A percentile compares a stretch with the other conserved stretches of the same genome.
These are phyloP conservation scores for Coleophora deauratella DNA, from an alignment of 2,888 invertebrate species.

Conservation along the genomic window DNA sequence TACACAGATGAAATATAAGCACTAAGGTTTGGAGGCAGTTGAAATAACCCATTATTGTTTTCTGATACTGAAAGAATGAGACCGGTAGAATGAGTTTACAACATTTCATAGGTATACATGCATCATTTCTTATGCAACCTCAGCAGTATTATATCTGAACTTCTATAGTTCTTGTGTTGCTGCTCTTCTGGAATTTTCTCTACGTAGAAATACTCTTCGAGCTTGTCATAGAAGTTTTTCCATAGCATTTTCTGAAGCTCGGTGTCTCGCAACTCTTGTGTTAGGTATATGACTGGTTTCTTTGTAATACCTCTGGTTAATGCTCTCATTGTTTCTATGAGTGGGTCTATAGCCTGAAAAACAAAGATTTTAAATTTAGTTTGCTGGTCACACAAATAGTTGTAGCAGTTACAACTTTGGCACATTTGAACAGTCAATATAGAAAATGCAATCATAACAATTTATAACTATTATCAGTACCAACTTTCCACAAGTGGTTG, in stretches of 20 bases:
- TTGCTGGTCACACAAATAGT: too few relatives aligned
- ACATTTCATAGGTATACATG: too few relatives aligned
- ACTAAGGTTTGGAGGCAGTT: too few relatives aligned
- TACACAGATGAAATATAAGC: too few relatives aligned
- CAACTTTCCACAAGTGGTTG: too few relatives aligned
- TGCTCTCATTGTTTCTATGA: slow-evolving; percentile 73
- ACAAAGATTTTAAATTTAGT: neutral
- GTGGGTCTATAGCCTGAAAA: slow-evolving; percentile 73
- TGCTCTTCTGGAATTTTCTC: slow-evolving; percentile 70
- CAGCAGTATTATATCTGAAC: slow-evolving; percentile 76
- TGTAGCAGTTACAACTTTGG: too few relatives aligned
- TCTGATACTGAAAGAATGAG: too few relatives aligned
- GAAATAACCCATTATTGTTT: too few relatives aligned
- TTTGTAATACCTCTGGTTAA: slow-evolving; percentile 49
- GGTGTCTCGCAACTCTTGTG: slow-evolving; percentile 80
- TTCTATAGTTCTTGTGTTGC: slow-evolving; percentile 76
- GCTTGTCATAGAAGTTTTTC: slow-evolving; percentile 49
- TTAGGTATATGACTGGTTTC: slow-evolving; percentile 74
- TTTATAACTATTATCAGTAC: too few relatives aligned
- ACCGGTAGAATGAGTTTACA: too few relatives aligned
- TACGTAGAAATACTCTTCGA: slow-evolving; percentile 41
- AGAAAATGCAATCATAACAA: neutral
- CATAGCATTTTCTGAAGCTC: slow-evolving; percentile 62
- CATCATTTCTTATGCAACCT: slow-evolving; percentile 49
- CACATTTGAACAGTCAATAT: neutral